A percentile compares a stretch with the other conserved stretches of the same genome.
These are phyloP conservation scores for Petrosia ficiformis DNA, from an alignment of 37 sponge, comb jelly and placozoan species.

Conservation along the genomic window DNA sequence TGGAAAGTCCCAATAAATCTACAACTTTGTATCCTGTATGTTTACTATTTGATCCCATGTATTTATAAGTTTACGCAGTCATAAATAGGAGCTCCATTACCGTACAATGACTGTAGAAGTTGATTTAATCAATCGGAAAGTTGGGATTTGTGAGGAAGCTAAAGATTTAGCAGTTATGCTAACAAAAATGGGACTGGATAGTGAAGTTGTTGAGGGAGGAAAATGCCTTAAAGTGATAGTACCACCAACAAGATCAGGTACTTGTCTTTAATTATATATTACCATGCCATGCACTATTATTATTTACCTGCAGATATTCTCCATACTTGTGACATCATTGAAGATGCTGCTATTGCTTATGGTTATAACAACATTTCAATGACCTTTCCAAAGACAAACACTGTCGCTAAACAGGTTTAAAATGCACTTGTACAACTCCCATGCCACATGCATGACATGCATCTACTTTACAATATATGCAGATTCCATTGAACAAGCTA, in stretches of 20 bases:
- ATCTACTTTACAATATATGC: background rate
- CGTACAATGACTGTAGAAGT: slow-evolving; percentile 32
- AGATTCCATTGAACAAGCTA: slow-evolving; percentile 79
- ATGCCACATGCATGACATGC: no score
- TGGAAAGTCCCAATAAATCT: slow-evolving; percentile 26
- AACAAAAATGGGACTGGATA: slow-evolving; percentile 59
- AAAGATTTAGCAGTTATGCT: slow-evolving; percentile 46
- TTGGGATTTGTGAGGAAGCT: slow-evolving; percentile 50
- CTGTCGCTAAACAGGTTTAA: no score
- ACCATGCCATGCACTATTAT: background rate
- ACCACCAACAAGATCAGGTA: slow-evolving; percentile 57
- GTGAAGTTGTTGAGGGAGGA: slow-evolving; percentile 22
- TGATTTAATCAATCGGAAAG: slow-evolving; percentile 25
- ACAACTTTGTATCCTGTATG: slow-evolving; percentile 34
- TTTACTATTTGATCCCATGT: no score
- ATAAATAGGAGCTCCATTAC: slow-evolving; percentile 53
- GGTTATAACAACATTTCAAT: slow-evolving; percentile 75
- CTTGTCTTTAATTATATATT: background rate
- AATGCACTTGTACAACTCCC: no score
- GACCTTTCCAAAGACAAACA: no score
- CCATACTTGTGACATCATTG: slow-evolving; percentile 79
- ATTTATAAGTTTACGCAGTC: no score
- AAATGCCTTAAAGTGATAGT: slow-evolving; percentile 23
- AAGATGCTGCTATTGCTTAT: slow-evolving; percentile 86
- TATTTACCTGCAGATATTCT: slow-evolving; percentile 47